phyloP scores from a whole-genome alignment of 2,113 vertebrate genomes.

The Etheostoma cragini region DNA sequence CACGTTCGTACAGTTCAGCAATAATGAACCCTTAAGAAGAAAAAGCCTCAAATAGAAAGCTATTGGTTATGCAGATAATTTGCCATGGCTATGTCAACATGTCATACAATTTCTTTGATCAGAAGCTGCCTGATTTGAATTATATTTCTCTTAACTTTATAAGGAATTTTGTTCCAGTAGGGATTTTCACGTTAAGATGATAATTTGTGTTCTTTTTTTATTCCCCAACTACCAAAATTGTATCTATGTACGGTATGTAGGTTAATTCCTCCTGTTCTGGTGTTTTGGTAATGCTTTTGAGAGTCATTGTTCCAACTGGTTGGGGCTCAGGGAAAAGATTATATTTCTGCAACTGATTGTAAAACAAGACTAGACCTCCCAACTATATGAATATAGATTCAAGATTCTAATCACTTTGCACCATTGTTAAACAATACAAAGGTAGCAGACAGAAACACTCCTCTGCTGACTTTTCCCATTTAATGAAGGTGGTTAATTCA shows the following conservation, averaged over 20 bases:
- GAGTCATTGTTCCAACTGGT: not conserved
- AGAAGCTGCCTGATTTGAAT: not conserved
- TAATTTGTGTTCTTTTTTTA: not conserved
- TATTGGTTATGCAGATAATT: not conserved
- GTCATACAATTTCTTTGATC: not conserved
- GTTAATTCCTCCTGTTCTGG: not conserved
- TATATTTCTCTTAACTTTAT: not conserved
- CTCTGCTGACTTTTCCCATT: not conserved
- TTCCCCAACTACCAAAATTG: not conserved
- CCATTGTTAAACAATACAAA: not conserved
- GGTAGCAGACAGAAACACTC: not conserved
- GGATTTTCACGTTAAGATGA: not conserved
- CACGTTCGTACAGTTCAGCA: conserved; percentile 12
- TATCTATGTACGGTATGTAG: too few species aligned
- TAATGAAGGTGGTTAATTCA: not conserved
- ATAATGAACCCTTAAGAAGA: not conserved
- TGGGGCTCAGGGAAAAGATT: not conserved
- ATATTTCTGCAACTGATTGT: not conserved
- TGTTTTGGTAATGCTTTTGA: not conserved
- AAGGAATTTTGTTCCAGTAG: not conserved
- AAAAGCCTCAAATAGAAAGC: not conserved
- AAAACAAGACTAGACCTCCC: not conserved
- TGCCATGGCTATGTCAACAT: not conserved
- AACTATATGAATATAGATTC: not conserved
- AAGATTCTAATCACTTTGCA: not conserved